Evolutionary conservation across 2,888 invertebrate species (phyloP).

Genomic region (Sphinx pinastri): DNA sequence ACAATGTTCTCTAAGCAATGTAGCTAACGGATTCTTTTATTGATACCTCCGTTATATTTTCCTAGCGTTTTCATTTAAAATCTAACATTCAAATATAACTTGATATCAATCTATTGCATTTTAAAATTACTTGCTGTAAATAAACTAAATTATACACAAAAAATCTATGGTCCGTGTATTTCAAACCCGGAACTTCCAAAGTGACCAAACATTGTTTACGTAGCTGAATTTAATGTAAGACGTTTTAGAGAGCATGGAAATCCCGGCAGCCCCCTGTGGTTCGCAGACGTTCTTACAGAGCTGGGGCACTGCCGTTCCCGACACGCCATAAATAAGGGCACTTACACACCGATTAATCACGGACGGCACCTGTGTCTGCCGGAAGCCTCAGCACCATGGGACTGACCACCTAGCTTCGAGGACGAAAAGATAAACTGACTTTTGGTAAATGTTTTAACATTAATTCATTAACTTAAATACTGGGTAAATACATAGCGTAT

Average conservation of each 20-base stretch:
- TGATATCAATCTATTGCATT: too few relatives aligned
- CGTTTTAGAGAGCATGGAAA: slow-evolving; percentile 51
- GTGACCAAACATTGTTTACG: slow-evolving; percentile 1
- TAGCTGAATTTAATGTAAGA: slow-evolving; percentile 30
- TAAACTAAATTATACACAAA: neutral
- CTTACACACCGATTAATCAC: slow-evolving; percentile 71
- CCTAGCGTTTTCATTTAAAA: too few relatives aligned
- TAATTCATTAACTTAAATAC: neutral
- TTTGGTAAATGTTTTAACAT: neutral
- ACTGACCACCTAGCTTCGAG: slow-evolving; percentile 36
- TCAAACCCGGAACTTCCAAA: neutral
- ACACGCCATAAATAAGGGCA: slow-evolving; percentile 69
- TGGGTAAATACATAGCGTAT: too few relatives aligned
- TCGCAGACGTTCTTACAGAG: slow-evolving; percentile 55
- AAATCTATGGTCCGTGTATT: neutral
- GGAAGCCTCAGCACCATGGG: slow-evolving; percentile 45
- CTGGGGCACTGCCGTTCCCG: slow-evolving; percentile 56
- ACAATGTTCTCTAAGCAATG: too few relatives aligned
- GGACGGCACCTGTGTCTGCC: slow-evolving; percentile 63
- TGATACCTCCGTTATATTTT: too few relatives aligned
- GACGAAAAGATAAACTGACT: slow-evolving; percentile 52
- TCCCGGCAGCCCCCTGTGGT: slow-evolving; percentile 57
- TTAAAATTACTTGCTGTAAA: too few relatives aligned
- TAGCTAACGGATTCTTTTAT: too few relatives aligned
- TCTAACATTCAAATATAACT: too few relatives aligned